These are phyloP conservation scores for Aspidapion aeneum DNA, from an alignment of 2,888 invertebrate species.

Conservation along the genomic window DNA sequence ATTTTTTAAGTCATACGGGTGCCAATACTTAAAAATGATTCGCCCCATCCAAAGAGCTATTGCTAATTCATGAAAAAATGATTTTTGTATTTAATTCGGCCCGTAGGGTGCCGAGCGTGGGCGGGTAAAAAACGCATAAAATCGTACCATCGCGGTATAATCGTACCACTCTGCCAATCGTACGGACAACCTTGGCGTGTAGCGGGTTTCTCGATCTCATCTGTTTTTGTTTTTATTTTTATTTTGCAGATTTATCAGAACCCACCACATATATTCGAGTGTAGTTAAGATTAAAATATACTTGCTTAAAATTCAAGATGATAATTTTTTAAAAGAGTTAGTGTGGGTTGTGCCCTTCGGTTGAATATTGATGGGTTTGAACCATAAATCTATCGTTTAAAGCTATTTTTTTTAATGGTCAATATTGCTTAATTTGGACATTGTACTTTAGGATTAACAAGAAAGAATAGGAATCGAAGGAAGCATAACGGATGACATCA, in stretches of 20 bases:
- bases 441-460: too few relatives aligned
- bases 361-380: too few relatives aligned
- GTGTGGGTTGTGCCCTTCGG: too few relatives aligned
- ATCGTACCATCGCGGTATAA: not conserved
- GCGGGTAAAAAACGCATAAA: not conserved
- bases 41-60: not conserved
- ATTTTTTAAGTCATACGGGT: constrained; percentile 19
- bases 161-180: not conserved
- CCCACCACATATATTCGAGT: not conserved
- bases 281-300: not conserved
- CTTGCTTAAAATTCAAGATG: not conserved
- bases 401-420: too few relatives aligned
- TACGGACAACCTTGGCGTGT: not conserved
- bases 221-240: not conserved
- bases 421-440: too few relatives aligned
- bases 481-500: too few relatives aligned
- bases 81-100: not conserved
- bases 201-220: not conserved
- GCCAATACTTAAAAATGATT: not conserved
- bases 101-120: not conserved
- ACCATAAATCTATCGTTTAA: too few relatives aligned
- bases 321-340: too few relatives aligned
- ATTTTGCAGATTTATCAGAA: not conserved
- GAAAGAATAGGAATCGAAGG: too few relatives aligned
- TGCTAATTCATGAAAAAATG: not conserved